These are phyloP conservation scores for Jacana jacana DNA, from an alignment of 2,113 vertebrate species.

Conservation along the genomic window DNA sequence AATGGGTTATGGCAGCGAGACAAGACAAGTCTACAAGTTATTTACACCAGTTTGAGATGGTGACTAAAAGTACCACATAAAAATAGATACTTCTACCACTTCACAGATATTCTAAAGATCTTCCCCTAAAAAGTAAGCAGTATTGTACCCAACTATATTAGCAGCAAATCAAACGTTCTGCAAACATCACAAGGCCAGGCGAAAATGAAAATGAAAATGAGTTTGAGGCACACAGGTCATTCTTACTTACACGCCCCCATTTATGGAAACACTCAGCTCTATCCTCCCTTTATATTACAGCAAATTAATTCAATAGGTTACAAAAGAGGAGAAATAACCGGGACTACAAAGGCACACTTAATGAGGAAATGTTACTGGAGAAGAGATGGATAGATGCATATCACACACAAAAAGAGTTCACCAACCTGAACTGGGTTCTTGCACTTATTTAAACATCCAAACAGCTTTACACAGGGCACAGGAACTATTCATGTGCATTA, in stretches of 20 bases:
- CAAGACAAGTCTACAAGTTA: not conserved
- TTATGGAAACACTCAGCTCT: not conserved
- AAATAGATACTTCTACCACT: not conserved
- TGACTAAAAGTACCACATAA: not conserved
- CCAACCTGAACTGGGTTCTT: not conserved
- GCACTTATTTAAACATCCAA: not conserved
- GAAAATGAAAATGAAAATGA: slow-evolving; percentile 24
- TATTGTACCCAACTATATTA: not conserved
- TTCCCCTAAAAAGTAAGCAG: not conserved
- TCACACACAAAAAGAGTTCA: not conserved
- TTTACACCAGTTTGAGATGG: not conserved
- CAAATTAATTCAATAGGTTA: slow-evolving; percentile 47
- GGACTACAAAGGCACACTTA: not conserved
- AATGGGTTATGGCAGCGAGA: not conserved
- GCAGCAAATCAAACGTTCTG: not conserved
- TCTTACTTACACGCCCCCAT: not conserved
- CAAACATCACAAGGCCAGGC: not conserved
- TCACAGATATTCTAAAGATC: not conserved
- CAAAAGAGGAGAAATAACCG: not conserved
- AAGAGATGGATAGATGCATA: not conserved
- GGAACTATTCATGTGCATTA: not conserved
- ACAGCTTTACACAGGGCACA: not conserved
- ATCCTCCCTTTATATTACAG: slow-evolving; percentile 38
- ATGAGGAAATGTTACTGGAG: slow-evolving; percentile 7
- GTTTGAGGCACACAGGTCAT: not conserved